A percentile compares a stretch with the other conserved stretches of the same genome.
Evolutionary conservation across 1,140 invertebrate genomes (phyloP).

Genomic region (Drosophila dunni): DNA sequence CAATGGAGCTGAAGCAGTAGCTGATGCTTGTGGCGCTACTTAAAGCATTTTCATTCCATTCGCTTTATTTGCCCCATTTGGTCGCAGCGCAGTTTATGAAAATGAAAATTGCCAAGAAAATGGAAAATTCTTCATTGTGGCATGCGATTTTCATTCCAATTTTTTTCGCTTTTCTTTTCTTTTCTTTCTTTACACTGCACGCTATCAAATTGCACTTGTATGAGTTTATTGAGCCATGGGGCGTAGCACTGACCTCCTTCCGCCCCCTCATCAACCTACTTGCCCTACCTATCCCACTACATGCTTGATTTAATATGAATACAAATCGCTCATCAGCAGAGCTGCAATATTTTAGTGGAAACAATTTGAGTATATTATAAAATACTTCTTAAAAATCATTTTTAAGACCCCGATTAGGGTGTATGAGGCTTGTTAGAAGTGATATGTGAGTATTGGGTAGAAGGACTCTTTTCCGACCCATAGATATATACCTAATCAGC

Average conservation of each 20-base stretch:
- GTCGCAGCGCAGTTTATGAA: constrained; percentile 59
- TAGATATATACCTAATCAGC: too few relatives aligned
- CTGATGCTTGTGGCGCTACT: constrained; percentile 47
- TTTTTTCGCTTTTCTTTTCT: constrained; percentile 31
- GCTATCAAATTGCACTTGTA: constrained; percentile 48
- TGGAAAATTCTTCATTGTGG: constrained; percentile 45
- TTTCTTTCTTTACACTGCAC: constrained; percentile 7
- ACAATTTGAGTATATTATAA: not conserved
- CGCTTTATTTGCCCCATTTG: constrained; percentile 57
- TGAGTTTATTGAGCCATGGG: constrained; percentile 44
- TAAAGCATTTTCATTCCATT: constrained; percentile 62
- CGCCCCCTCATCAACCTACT: not conserved
- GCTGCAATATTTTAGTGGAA: not conserved
- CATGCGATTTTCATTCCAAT: constrained; percentile 1
- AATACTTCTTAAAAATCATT: too few relatives aligned
- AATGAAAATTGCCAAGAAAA: constrained; percentile 73
- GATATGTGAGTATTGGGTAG: too few relatives aligned
- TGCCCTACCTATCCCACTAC: not conserved
- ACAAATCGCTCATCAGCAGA: constrained; percentile 66
- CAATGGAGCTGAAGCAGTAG: constrained; percentile 32
- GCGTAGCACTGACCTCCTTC: constrained; percentile 6
- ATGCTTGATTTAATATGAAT: constrained; percentile 69
- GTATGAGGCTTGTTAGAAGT: too few relatives aligned
- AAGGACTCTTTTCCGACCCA: too few relatives aligned
- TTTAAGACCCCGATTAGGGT: too few relatives aligned